phyloP scores from a whole-genome alignment of 1,140 invertebrate genomes.

The Caenorhabditis inopinata region DNA sequence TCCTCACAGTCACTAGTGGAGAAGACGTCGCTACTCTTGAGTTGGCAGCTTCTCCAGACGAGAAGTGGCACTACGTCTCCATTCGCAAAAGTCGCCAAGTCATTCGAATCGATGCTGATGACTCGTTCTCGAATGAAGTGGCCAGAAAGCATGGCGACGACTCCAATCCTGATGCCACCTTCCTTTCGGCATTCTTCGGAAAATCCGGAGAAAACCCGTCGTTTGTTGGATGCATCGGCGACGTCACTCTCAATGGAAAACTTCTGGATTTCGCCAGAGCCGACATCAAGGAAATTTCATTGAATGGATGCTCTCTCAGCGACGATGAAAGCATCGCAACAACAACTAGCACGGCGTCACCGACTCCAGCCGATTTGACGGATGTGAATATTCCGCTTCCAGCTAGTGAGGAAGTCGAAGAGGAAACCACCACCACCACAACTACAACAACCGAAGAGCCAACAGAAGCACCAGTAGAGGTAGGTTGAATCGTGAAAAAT shows the following conservation, averaged over 20 bases:
- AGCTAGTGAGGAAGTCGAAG: conserved; percentile 36
- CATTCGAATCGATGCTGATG: conserved; percentile 79
- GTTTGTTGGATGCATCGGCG: conserved; percentile 82
- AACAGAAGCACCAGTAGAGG: conserved; percentile 4
- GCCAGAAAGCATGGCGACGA: conserved; percentile 44
- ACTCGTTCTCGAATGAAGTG: conserved; percentile 69
- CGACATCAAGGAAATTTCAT: conserved; percentile 53
- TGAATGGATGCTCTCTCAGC: conserved; percentile 73
- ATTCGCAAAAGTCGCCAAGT: conserved; percentile 73
- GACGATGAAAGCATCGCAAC: conserved; percentile 44
- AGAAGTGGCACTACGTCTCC: conserved; percentile 87
- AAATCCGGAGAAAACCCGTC: conserved; percentile 53
- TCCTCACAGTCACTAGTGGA: conserved; percentile 72
- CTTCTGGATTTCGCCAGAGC: conserved; percentile 79
- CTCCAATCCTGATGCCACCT: not conserved
- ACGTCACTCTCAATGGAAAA: conserved; percentile 79
- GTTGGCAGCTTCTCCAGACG: conserved; percentile 74
- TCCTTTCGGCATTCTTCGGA: conserved; percentile 39
- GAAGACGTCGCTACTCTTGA: conserved; percentile 63
- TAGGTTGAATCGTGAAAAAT: not conserved
- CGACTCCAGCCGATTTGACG: not conserved
- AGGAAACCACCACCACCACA: not conserved
- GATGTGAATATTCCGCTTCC: not conserved
- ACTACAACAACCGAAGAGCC: not conserved
- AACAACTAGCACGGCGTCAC: not conserved